Evolutionary conservation across 2,888 invertebrate species (phyloP), one percentile per base, ranked within the genome.

Genomic region (Drosophila kanekoi): DNA sequence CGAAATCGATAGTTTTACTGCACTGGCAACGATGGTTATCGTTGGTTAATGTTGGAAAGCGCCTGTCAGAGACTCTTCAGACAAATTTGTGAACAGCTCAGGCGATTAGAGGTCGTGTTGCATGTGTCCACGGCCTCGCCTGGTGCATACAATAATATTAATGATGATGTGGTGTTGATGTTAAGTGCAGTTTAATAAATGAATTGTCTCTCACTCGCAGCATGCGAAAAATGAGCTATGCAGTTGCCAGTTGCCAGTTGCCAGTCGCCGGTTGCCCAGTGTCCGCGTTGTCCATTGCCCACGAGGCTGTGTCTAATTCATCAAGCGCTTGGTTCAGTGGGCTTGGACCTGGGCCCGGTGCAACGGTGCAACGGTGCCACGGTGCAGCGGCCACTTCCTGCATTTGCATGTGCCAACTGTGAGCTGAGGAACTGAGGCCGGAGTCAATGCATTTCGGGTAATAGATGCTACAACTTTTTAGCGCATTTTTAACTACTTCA

Each of bases 161-260:
- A 89, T 91, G 91, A 85, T 89, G 91, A 87, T 90, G 90, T 89
- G 91, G 88, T 91, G 90, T 89, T 91, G 91, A 90, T 89, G 90
- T 90, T 90, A 90, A 91, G 91, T 90, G 89, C 88, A 86, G 87
- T 90, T 90, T 90, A 90, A 90, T 90, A 90, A 90, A 91, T 90
- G 91, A 90, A 86, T 90, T 90, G 85, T 89, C 78, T 81, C 67
- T 72, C 67, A 68, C 71, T 72, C 59, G 63, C 16, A 53, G 68
- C 65, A 63, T 64, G 68, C 71, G 65, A 71, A 72, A 75, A 76
- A 72, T 72, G 63, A 77, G 84, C 77, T 65, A 65, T 80, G 83
- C 74, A 52, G 72, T 54, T 59, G 49, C 43, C 47, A 2, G 44
- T 35, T 67, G 56, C 44, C 41, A 33, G 28, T 57, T 67, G 75